Evolutionary conservation across 2,113 vertebrate genomes (phyloP).

Genomic region (Hiodon tergisus): DNA sequence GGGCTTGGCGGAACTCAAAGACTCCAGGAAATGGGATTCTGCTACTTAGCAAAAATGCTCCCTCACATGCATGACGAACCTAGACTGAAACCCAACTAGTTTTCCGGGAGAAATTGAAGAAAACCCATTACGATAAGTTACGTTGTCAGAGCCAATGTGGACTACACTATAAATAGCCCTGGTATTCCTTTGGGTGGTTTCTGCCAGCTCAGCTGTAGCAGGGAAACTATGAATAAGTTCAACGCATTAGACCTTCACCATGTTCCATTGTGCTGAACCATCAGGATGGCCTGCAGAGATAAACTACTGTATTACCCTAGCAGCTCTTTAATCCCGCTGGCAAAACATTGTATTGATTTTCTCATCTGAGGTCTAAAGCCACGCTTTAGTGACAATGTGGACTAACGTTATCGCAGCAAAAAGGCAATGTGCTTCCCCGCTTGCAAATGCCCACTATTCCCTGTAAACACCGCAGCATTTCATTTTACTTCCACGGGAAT

Average conservation of each 20-base stretch:
- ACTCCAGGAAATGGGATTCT: neutral
- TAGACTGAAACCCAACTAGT: neutral
- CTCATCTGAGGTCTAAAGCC: constrained; percentile 7
- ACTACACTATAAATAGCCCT: constrained; percentile 36
- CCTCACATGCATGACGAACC: neutral
- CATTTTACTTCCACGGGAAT: too few relatives aligned
- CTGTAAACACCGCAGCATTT: too few relatives aligned
- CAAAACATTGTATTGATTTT: constrained; percentile 8
- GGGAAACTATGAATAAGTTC: constrained; percentile 36
- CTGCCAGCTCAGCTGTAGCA: constrained; percentile 41
- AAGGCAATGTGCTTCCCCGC: neutral
- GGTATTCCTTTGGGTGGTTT: constrained; percentile 31
- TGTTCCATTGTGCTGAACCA: constrained; percentile 37
- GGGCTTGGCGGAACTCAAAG: too few relatives aligned
- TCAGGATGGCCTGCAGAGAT: constrained; percentile 26
- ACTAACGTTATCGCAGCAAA: neutral
- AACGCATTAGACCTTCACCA: constrained; percentile 27
- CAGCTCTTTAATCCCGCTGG: constrained; percentile 23
- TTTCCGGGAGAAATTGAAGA: neutral
- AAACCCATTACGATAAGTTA: constrained; percentile 29
- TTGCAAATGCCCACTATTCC: neutral
- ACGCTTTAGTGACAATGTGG: neutral
- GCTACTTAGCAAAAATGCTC: neutral
- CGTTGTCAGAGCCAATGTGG: constrained; percentile 37
- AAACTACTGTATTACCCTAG: neutral